Evolutionary conservation across 2,888 invertebrate species (phyloP).

Genomic region (Sphaerophoria rueppellii): DNA sequence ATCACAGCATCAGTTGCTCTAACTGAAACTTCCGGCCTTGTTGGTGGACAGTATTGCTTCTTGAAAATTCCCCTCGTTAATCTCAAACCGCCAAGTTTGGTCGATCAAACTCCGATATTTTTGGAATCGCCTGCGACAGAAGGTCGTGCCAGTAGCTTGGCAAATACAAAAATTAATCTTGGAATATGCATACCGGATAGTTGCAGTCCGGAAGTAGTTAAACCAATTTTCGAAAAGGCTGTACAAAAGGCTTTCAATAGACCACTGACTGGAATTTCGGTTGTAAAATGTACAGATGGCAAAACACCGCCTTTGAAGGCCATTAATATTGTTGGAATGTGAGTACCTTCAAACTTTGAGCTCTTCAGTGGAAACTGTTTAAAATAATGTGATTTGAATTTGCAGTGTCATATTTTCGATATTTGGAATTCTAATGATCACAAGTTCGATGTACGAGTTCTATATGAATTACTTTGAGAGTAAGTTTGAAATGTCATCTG

Average conservation of each 20-base stretch:
- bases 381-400: background rate
- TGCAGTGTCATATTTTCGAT: slow-evolving; percentile 44
- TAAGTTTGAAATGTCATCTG: slow-evolving; percentile 16
- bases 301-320: slow-evolving; percentile 29
- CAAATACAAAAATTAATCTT: slow-evolving; percentile 13
- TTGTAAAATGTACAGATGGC: slow-evolving; percentile 34
- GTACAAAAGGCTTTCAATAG: slow-evolving; percentile 35
- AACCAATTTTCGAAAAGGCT: slow-evolving; percentile 24
- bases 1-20: slow-evolving; percentile 8
- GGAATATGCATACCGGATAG: slow-evolving; percentile 48
- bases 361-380: too few relatives aligned
- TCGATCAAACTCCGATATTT: slow-evolving; percentile 1
- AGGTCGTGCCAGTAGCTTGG: background rate
- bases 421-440: slow-evolving; percentile 20
- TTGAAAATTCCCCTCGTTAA: slow-evolving; percentile 17
- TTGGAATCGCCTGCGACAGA: background rate
- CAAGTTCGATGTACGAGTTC: slow-evolving; percentile 48
- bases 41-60: slow-evolving; percentile 42
- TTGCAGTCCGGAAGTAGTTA: slow-evolving; percentile 29
- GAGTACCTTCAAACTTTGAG: background rate
- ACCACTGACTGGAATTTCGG: slow-evolving; percentile 28
- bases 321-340: slow-evolving; percentile 49
- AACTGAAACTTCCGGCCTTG: background rate
- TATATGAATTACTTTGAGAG: slow-evolving; percentile 25
- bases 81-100: background rate